These are phyloP conservation scores for Peromyscus maniculatus DNA, from an alignment of 2,113 vertebrate species.

Conservation along the genomic window DNA sequence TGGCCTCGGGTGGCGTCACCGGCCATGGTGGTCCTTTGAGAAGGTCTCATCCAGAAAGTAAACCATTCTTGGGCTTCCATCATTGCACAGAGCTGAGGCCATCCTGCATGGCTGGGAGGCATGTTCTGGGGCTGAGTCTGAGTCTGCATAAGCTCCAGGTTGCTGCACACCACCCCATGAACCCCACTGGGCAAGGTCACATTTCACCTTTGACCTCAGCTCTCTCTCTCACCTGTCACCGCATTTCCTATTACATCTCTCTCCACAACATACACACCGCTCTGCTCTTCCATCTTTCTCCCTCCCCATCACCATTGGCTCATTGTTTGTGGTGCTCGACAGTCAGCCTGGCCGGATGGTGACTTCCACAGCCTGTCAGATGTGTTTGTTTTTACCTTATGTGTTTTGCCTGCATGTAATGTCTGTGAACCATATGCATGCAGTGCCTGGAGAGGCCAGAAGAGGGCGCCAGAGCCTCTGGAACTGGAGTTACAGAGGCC, in stretches of 20 bases:
- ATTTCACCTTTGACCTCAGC: no score
- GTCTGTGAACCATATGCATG: background rate
- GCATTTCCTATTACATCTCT: background rate
- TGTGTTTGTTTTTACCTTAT: background rate
- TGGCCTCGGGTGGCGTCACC: background rate
- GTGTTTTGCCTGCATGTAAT: background rate
- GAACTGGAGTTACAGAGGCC: background rate
- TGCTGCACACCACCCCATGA: background rate
- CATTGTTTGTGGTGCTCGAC: background rate
- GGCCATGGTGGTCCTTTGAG: background rate
- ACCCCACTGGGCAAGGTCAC: background rate
- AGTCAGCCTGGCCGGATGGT: background rate
- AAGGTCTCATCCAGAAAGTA: background rate
- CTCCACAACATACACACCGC: background rate
- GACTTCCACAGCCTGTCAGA: background rate
- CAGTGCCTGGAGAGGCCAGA: background rate
- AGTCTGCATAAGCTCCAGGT: background rate
- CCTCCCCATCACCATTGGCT: background rate
- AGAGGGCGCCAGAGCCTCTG: background rate
- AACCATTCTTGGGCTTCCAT: background rate
- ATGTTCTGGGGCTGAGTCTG: background rate
- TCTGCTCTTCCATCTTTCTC: background rate
- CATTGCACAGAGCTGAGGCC: background rate
- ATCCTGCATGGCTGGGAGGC: background rate
- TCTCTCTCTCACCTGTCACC: background rate